Conservation (phyloP, 2,888 invertebrate genomes). For the Aethes cnicana region DNA sequence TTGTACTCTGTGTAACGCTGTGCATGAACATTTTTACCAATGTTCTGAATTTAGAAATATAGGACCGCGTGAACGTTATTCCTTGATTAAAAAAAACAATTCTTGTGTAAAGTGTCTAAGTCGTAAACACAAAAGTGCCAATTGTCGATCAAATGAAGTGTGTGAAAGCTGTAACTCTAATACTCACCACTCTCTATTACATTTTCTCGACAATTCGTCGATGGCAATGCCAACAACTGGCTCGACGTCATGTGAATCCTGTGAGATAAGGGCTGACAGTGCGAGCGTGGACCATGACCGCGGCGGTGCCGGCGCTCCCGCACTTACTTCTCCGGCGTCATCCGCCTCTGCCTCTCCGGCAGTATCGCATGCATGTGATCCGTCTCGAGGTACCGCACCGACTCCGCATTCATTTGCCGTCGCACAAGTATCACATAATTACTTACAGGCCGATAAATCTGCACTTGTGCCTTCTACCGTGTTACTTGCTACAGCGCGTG, state of each 20-base stretch:
- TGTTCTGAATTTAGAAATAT: background rate
- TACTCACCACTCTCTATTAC: too few relatives aligned
- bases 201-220: background rate
- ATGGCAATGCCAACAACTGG: background rate
- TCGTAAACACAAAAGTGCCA: background rate
- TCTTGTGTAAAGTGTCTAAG: background rate
- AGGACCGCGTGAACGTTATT: background rate
- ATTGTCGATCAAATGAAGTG: background rate
- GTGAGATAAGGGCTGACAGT: background rate
- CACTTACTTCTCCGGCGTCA: background rate
- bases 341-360: background rate
- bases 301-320: background rate
- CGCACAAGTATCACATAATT: background rate
- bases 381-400: background rate
- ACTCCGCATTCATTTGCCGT: background rate
- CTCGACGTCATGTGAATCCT: background rate
- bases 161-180: background rate
- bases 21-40: background rate
- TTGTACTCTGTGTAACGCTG: background rate
- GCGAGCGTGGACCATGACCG: background rate
- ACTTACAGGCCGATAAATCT: too few relatives aligned
- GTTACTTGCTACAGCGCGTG: too few relatives aligned
- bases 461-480: too few relatives aligned
- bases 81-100: background rate
- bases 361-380: too few relatives aligned